Evolutionary conservation across 2,797 vertebrate genomes (phyloP).

Genomic region (Peromyscus eremicus): DNA sequence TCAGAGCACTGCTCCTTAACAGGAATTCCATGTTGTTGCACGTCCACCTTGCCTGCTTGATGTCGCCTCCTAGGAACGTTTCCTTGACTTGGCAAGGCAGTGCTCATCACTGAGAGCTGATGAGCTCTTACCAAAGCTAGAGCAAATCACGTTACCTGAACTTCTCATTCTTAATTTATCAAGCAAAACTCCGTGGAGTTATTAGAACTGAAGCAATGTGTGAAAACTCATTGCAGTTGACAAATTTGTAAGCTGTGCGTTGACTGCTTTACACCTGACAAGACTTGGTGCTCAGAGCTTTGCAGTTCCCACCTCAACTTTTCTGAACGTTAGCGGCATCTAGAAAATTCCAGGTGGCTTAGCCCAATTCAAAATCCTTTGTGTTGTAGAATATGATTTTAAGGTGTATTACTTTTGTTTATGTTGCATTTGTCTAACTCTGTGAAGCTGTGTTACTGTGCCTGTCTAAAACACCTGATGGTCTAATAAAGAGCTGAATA

Average conservation of each 20-base stretch:
- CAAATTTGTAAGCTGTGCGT: background rate
- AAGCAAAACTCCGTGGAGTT: conserved; percentile 12
- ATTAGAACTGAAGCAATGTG: conserved; percentile 17
- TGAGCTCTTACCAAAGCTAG: background rate
- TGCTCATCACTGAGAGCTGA: background rate
- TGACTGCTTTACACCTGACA: background rate
- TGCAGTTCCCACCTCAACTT: background rate
- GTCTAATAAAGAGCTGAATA: no score
- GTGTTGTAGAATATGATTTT: no score
- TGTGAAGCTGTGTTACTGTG: no score
- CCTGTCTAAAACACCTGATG: no score
- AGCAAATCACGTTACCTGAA: background rate
- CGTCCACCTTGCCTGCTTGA: background rate
- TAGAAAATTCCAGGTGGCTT: background rate
- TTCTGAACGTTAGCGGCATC: background rate
- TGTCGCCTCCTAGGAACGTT: background rate
- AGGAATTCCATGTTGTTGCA: background rate
- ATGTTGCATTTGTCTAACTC: no score
- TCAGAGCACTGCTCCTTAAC: background rate
- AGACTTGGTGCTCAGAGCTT: background rate
- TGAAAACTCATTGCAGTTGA: background rate
- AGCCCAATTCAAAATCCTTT: background rate
- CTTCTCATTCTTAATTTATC: background rate
- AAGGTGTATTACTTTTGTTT: no score
- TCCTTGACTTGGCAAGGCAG: background rate